phyloP scores from a whole-genome alignment of 2,888 invertebrate species.

The Ariolimax columbianus region DNA sequence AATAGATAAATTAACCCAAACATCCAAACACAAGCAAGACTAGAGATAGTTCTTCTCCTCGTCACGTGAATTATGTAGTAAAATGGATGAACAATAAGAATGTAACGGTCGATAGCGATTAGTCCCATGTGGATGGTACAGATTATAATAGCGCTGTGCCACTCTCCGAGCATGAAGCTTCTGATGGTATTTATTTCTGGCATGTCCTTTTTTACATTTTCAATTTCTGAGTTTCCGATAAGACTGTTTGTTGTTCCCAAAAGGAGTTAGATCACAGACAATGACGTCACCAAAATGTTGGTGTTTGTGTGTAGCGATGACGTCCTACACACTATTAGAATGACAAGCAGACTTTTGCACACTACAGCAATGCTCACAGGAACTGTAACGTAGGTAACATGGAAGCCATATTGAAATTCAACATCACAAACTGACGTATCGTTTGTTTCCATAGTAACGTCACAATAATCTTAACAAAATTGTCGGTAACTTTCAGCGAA shows the following conservation, averaged over 20 bases:
- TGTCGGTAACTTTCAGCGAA: too few species aligned
- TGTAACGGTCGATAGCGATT: slow-evolving; percentile 35
- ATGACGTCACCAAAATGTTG: background rate
- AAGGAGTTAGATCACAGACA: background rate
- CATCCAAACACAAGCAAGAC: background rate
- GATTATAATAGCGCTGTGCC: background rate
- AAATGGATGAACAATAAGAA: slow-evolving; percentile 9
- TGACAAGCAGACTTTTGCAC: background rate
- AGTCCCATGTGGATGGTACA: slow-evolving; percentile 6
- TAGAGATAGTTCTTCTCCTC: background rate
- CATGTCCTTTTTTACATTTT: background rate
- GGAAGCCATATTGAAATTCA: background rate
- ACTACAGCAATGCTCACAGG: background rate
- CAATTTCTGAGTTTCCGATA: background rate
- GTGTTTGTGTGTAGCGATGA: slow-evolving; percentile 4
- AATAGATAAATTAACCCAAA: background rate
- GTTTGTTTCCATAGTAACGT: background rate
- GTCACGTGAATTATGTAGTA: slow-evolving; percentile 11
- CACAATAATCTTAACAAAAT: too few species aligned
- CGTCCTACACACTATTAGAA: slow-evolving; percentile 1
- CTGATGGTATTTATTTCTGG: background rate
- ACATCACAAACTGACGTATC: background rate
- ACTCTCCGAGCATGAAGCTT: background rate
- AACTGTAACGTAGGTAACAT: background rate
- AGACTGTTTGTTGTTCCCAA: background rate